These are phyloP conservation scores for Micromussa lordhowensis DNA, from an alignment of 92 coral and sea anemone species.

Conservation along the genomic window DNA sequence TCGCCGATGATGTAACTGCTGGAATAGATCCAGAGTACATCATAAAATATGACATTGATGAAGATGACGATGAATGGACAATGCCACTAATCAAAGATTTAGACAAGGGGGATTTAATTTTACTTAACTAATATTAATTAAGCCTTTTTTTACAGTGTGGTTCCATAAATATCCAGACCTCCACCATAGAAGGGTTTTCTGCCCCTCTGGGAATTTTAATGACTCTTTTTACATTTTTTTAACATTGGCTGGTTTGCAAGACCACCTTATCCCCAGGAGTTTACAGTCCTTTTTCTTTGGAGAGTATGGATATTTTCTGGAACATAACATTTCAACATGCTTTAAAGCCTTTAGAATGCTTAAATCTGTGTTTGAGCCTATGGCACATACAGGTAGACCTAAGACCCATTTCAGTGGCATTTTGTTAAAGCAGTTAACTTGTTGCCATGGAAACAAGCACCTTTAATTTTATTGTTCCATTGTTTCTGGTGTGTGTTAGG, in stretches of 20 bases:
- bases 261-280: no score
- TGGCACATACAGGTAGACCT: no score
- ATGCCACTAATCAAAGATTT: constrained; percentile 49
- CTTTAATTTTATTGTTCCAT: not conserved
- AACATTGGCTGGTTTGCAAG: no score
- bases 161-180: not conserved
- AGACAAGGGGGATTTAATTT: constrained; percentile 44
- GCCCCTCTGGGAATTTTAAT: no score
- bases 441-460: constrained; percentile 24
- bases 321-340: no score
- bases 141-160: not conserved
- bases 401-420: not conserved
- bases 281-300: not conserved
- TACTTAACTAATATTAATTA: constrained; percentile 18
- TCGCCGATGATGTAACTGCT: constrained; percentile 29
- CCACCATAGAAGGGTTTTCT: constrained; percentile 1
- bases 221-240: no score
- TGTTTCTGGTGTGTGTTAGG: constrained; percentile 1
- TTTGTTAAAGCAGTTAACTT: constrained; percentile 1
- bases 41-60: constrained; percentile 45
- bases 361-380: no score
- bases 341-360: no score
- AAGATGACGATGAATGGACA: constrained; percentile 54
- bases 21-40: constrained; percentile 32
- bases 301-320: not conserved